Base-by-base conservation (phyloP, 2,113 vertebrate species). In the Protobothrops mucrosquamatus region DNA sequence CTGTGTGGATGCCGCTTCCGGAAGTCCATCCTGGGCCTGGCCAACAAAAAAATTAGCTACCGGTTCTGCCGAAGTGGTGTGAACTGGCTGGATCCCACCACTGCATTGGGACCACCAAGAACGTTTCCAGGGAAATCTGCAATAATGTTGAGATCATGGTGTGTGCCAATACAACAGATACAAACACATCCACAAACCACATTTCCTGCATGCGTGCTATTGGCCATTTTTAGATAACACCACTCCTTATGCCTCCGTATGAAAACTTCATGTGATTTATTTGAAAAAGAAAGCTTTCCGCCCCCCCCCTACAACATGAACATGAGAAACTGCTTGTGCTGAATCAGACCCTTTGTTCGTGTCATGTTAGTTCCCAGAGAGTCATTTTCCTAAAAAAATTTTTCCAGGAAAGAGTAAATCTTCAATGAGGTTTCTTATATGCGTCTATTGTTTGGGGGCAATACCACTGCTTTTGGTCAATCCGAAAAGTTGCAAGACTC, bases 231-330 rank as follows among this genome's bases (percentile, higher is more conserved):
- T 34, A n/a, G 64, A 34, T 3, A 69, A 34, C 18, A 14, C 14
- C 64, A n/a, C 2, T 69, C 6, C 6, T 74, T 74, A 51, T 3
- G 15, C 6, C 1, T 74, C 15, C 7, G 2, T 39, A 20, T 34
- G n/a, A 39, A 74, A 74, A 39, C n/a, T 34, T 34, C 69, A 74
- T n/a, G 18, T 74, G 64, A 74, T 18, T 74, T 34, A 34, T 34
- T 74, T 74, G 64, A 26, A 64, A n/a, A n/a, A 29, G 0, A 1
- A 0, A 9, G 24, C 14, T 69, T 2, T 6, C 0, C n/a, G n/a
- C 0, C 0, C 2, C 3, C 11, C 0, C 1, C 61, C 26, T 34
- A 34, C 15, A 39, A 74, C 34, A 39, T 39, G 69, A 39, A 74
- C 69, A 39, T 39, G 69, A 34, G 69, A 74, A 74, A 39, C 69